Percentiles rank a stretch among this genome's conserved stretches.
phyloP scores from a whole-genome alignment of 2,888 invertebrate species.

The Ceraclea dissimilis region DNA sequence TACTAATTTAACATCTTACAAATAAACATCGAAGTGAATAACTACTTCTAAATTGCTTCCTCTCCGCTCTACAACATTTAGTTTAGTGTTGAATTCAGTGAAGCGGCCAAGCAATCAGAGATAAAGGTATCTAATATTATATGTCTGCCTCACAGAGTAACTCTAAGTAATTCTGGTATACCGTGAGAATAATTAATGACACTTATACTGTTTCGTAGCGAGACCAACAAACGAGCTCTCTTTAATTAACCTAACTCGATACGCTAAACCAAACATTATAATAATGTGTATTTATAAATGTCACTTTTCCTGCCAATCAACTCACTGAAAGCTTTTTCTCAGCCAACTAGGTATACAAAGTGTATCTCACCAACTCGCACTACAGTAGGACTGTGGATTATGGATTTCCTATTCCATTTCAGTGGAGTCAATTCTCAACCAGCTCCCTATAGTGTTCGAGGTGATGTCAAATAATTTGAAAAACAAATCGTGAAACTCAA shows the following conservation, averaged over 20 bases:
- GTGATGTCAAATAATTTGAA: no score
- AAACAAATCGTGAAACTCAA: no score
- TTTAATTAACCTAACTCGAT: slow-evolving; percentile 24
- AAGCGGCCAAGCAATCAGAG: no score
- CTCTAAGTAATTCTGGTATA: no score
- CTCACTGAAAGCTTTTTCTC: neutral
- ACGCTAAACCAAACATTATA: slow-evolving; percentile 10
- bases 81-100: no score
- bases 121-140: no score
- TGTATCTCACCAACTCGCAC: neutral
- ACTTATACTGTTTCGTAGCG: slow-evolving; percentile 12
- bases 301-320: slow-evolving; percentile 18
- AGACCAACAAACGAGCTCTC: slow-evolving; percentile 25
- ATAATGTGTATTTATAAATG: slow-evolving; percentile 16
- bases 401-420: no score
- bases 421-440: no score
- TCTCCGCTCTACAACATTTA: slow-evolving; percentile 7
- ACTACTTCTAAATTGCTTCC: slow-evolving; percentile 22
- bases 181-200: slow-evolving; percentile 24
- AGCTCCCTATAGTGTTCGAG: no score
- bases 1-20: slow-evolving; percentile 5
- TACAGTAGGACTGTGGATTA: no score
- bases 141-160: no score
- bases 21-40: slow-evolving; percentile 9
- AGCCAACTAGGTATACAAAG: no score